Evolutionary conservation across 2,888 invertebrate species (phyloP).

Genomic region (Tribolium freemani): DNA sequence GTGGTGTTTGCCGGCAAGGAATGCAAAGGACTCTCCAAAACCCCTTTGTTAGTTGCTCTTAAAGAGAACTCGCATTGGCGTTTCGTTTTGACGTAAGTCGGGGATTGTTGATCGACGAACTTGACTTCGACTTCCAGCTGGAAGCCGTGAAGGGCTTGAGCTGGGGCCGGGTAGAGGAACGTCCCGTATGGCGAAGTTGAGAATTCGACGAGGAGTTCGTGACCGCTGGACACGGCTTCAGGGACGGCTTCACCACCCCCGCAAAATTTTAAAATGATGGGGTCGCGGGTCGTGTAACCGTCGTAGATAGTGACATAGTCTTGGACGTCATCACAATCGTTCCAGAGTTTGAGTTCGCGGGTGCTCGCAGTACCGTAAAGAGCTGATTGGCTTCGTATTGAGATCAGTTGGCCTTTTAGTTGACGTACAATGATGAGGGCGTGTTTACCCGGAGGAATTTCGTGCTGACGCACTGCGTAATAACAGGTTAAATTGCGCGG

Average conservation of each 20-base stretch:
- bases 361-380: conserved; percentile 73
- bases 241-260: conserved; percentile 91
- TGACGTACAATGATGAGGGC: conserved; percentile 89
- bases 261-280: conserved; percentile 90
- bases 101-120: conserved; percentile 87
- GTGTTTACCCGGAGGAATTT: conserved; percentile 88
- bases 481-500: conserved; percentile 95
- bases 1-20: conserved; percentile 90
- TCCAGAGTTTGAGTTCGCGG: conserved; percentile 77
- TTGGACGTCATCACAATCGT: conserved; percentile 86
- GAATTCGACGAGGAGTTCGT: conserved; percentile 90
- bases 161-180: conserved; percentile 84
- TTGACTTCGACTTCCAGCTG: conserved; percentile 88
- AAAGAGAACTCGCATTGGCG: conserved; percentile 90
- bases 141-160: conserved; percentile 87
- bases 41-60: conserved; percentile 83
- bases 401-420: conserved; percentile 87
- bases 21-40: conserved; percentile 87
- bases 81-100: conserved; percentile 88
- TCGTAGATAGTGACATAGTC: conserved; percentile 92
- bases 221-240: conserved; percentile 88
- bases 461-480: conserved; percentile 89
- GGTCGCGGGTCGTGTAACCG: conserved; percentile 89
- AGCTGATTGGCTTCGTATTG: conserved; percentile 84
- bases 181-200: conserved; percentile 92